Conservation (phyloP, 2,888 invertebrate genomes). For the Drosophila formosana region DNA sequence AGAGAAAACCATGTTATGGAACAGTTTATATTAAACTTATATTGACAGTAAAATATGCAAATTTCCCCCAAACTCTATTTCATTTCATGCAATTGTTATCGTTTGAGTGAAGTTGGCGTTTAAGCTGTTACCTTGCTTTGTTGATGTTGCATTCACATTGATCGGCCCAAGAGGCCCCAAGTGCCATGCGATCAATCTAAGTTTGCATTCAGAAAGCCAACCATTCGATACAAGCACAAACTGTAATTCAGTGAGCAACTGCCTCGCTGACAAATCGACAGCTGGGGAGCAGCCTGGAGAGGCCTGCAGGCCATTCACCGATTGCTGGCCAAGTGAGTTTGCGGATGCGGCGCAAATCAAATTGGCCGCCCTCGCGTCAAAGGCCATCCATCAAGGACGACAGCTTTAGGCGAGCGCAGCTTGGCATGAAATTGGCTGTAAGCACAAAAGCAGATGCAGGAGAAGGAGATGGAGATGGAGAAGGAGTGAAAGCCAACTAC, state of each 20-base stretch:
- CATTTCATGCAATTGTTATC: background rate
- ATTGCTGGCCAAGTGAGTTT: slow-evolving; percentile 8
- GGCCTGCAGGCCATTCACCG: slow-evolving; percentile 46
- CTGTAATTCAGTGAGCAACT: slow-evolving; percentile 35
- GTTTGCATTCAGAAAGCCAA: slow-evolving; percentile 7
- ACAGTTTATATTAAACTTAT: slow-evolving; percentile 6
- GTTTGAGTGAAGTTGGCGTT: background rate
- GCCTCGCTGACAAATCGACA: slow-evolving; percentile 54
- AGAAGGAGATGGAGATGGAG: slow-evolving; percentile 6
- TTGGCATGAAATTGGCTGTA: slow-evolving; percentile 76
- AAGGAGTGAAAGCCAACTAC: slow-evolving; percentile 2
- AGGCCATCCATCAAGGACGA: slow-evolving; percentile 75
- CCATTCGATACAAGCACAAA: slow-evolving; percentile 46
- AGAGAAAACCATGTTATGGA: slow-evolving; percentile 11
- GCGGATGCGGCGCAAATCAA: slow-evolving; percentile 65
- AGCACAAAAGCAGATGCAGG: slow-evolving; percentile 28
- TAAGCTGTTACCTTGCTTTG: background rate
- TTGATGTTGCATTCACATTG: slow-evolving; percentile 5
- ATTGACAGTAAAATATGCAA: slow-evolving; percentile 2
- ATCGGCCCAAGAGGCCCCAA: slow-evolving; percentile 6
- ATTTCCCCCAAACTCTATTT: background rate
- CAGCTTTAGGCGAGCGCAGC: slow-evolving; percentile 68
- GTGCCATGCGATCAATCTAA: slow-evolving; percentile 1
- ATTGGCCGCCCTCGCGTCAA: slow-evolving; percentile 74
- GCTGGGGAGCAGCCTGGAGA: slow-evolving; percentile 39